Percentiles rank a stretch among this genome's conserved stretches.
Conservation (phyloP, 2,113 vertebrate species). For the Triplophysa dalaica region DNA sequence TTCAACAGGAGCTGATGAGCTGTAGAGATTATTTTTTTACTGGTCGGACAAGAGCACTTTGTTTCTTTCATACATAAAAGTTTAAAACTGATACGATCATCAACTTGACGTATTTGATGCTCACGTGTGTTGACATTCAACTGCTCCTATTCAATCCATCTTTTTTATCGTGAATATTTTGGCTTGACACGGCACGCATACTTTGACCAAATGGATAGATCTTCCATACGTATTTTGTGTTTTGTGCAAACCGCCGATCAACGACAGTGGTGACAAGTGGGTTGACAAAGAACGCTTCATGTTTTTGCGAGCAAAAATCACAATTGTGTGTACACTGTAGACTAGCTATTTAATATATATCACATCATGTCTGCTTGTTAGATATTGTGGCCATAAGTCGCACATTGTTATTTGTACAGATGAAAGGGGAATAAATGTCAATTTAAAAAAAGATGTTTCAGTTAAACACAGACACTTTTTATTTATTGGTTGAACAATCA, state of each 20-base stretch:
- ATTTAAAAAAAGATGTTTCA: constrained; percentile 26
- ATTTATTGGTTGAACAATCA: constrained; percentile 52
- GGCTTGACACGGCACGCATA: constrained; percentile 73
- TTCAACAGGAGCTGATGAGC: constrained; percentile 65
- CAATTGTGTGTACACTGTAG: constrained; percentile 60
- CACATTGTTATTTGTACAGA: constrained; percentile 49
- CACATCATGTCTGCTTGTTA: constrained; percentile 58
- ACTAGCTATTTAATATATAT: constrained; percentile 55
- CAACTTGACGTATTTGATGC: constrained; percentile 69
- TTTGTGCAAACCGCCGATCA: constrained; percentile 65
- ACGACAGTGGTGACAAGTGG: constrained; percentile 54
- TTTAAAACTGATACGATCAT: constrained; percentile 59
- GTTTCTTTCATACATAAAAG: constrained; percentile 72
- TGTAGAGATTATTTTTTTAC: constrained; percentile 82
- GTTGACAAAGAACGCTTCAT: constrained; percentile 44
- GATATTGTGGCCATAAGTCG: constrained; percentile 57
- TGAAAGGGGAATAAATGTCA: constrained; percentile 31
- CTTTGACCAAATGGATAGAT: constrained; percentile 69
- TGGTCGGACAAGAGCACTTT: constrained; percentile 78
- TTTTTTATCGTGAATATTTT: constrained; percentile 67
- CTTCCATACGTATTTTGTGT: constrained; percentile 74
- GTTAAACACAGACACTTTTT: constrained; percentile 21
- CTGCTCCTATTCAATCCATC: constrained; percentile 62
- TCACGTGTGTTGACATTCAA: constrained; percentile 68
- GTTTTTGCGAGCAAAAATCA: constrained; percentile 51